phyloP scores from a whole-genome alignment of 2,113 vertebrate species.

The Calypte anna region DNA sequence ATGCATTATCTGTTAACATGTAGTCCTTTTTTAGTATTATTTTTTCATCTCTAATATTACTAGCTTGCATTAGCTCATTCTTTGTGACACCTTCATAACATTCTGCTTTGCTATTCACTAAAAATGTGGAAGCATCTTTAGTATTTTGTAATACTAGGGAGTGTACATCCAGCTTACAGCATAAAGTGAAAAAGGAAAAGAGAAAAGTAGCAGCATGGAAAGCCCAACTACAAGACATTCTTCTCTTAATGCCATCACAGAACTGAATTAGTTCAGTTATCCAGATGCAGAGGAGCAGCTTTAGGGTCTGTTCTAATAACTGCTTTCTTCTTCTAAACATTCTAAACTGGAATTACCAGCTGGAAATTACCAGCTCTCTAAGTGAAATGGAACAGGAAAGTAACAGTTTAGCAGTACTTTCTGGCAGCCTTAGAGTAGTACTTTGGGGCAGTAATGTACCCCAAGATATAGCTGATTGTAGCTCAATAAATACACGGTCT shows the following conservation, averaged over 20 bases:
- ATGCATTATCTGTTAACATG: not conserved
- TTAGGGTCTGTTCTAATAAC: not conserved
- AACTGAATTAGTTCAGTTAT: not conserved
- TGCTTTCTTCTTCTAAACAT: not conserved
- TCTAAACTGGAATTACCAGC: not conserved
- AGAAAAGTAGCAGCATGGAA: not conserved
- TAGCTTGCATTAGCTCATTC: not conserved
- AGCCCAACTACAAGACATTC: not conserved
- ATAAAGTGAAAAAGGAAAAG: not conserved
- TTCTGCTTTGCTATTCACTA: not conserved
- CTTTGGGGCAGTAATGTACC: not conserved
- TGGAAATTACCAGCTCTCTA: not conserved
- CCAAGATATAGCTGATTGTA: not conserved
- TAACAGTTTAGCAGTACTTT: not conserved
- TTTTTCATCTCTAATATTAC: not conserved
- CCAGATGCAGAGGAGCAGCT: not conserved
- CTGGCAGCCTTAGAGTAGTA: not conserved
- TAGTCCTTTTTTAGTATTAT: not conserved
- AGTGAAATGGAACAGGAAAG: not conserved
- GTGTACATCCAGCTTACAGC: not conserved
- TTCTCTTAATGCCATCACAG: not conserved
- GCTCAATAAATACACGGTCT: not conserved
- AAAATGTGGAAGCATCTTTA: not conserved
- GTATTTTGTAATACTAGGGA: not conserved
- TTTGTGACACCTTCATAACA: not conserved